A percentile compares a stretch with the other conserved stretches of the same genome.
phyloP scores from a whole-genome alignment of 2,113 vertebrate genomes.

The Seriola quinqueradiata region DNA sequence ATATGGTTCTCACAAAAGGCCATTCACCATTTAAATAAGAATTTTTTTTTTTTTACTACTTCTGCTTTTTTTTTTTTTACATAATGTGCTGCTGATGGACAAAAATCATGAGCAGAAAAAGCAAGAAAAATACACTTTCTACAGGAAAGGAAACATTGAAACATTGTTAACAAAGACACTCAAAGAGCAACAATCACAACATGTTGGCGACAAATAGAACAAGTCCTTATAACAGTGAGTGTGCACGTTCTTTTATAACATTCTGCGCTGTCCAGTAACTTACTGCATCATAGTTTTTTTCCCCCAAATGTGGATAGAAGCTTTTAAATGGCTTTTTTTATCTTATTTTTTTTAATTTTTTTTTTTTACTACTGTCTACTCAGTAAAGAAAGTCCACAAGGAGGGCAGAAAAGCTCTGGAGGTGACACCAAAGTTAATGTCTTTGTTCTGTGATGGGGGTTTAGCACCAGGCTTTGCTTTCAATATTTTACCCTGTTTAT shows the following conservation, averaged over 20 bases:
- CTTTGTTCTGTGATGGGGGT: conserved; percentile 19
- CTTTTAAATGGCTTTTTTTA: conserved; percentile 44
- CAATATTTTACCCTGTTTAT: conserved; percentile 15
- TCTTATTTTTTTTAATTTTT: no score
- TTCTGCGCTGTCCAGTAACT: conserved; percentile 62
- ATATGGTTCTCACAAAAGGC: conserved; percentile 80
- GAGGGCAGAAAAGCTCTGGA: conserved; percentile 3
- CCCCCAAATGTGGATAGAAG: conserved; percentile 5
- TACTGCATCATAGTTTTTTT: conserved; percentile 34
- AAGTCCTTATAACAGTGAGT: conserved; percentile 11
- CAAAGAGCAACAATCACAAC: conserved; percentile 51
- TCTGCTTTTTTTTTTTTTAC: conserved; percentile 27
- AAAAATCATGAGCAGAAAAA: conserved; percentile 68
- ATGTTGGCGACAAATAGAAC: conserved; percentile 40
- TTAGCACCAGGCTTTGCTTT: conserved; percentile 7
- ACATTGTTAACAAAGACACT: conserved; percentile 59
- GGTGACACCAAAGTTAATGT: conserved; percentile 13
- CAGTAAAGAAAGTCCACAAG: conserved; percentile 13
- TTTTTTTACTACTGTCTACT: conserved; percentile 2
- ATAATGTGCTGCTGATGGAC: conserved; percentile 57
- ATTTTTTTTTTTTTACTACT: conserved; percentile 1
- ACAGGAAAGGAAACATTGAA: conserved; percentile 55
- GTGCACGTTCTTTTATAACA: conserved; percentile 52
- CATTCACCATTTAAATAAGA: conserved; percentile 65
- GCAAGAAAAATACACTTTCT: conserved; percentile 55